Base-by-base conservation (phyloP, 2,888 invertebrate genomes). In the Cosmorhoe ocellata region DNA sequence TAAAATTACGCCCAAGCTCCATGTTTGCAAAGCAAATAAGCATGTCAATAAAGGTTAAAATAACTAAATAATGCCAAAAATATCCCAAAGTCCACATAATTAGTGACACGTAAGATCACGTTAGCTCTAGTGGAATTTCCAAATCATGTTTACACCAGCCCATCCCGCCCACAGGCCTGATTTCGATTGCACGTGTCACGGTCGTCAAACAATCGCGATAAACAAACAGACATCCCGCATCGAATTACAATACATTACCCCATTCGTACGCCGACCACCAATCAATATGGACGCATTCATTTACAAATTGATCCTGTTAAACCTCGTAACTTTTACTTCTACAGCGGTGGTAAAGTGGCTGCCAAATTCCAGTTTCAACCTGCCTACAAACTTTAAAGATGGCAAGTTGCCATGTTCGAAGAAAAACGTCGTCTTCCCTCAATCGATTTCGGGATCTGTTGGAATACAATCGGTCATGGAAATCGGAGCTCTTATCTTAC, bases 371-470 rank as follows among this genome's bases (percentile, higher is more conserved):
- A 82, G 77, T 54, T 85, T 87, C 58, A 81, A 81, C 55, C 56
- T 84, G 46, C 71, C 86, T 1, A 66, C 56, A 7, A 89, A 84
- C 59, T 89, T 80, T 47, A 76, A 77, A 54, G 72, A 77, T 40
- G 73, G 71, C 0, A 79, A 79, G 51, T 64, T 84, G 11, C 89
- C 89, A 0, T 89, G 89, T 54, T 84, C 89, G 0, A 84, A 77
- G 54, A 74, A 85, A 61, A 82, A 74, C 8, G 81, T 89, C 0
- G 65, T 89, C 7, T 87, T 90, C 32, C 85, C 88, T 10, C 71
- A 79, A 34, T 66, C 61, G 5, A 53, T 87, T 8, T 53, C 65
- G 9, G 79, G 76, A 9, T 62, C 79, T 1, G 66, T 87, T 5
- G 66, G 61, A 50, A 64, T 88, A 4, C 69, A 74, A 37, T 66